These are phyloP conservation scores for Nematopogon swammerdamellus DNA, from an alignment of 2,888 invertebrate species.

Conservation along the genomic window DNA sequence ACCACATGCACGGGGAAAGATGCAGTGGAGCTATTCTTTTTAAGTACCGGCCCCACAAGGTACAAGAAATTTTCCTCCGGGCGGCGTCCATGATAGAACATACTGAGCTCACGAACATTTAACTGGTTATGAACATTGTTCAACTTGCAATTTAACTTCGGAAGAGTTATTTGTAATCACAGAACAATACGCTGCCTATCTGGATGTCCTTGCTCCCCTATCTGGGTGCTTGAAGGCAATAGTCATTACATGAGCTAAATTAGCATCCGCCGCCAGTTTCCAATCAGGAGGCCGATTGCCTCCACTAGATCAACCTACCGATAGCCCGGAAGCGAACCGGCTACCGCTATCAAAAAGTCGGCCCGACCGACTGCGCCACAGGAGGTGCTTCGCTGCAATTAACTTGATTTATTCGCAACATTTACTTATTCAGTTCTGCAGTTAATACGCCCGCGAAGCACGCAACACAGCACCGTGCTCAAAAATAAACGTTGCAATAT, in stretches of 20 bases:
- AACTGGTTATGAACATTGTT: no score
- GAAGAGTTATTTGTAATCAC: no score
- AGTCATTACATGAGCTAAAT: not conserved
- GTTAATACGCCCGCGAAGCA: constrained; percentile 36
- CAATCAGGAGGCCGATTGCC: not conserved
- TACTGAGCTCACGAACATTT: no score
- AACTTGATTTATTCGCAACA: constrained; percentile 54
- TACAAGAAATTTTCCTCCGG: no score
- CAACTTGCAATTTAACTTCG: no score
- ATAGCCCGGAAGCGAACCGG: not conserved
- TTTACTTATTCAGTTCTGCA: constrained; percentile 53
- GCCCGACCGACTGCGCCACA: constrained; percentile 19
- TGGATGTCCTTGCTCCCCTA: no score
- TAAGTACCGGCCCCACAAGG: no score
- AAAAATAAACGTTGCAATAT: constrained; percentile 15
- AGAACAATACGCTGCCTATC: no score
- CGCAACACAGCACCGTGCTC: constrained; percentile 22
- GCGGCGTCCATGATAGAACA: no score
- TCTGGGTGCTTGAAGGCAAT: not conserved
- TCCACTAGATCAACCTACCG: not conserved
- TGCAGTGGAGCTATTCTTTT: no score
- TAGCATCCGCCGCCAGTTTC: not conserved
- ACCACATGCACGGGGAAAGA: no score
- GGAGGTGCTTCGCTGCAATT: constrained; percentile 49
- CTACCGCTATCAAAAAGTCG: not conserved